Evolutionary conservation across 2,797 vertebrate species (phyloP).

Genomic region (Urophycis tenuis): DNA sequence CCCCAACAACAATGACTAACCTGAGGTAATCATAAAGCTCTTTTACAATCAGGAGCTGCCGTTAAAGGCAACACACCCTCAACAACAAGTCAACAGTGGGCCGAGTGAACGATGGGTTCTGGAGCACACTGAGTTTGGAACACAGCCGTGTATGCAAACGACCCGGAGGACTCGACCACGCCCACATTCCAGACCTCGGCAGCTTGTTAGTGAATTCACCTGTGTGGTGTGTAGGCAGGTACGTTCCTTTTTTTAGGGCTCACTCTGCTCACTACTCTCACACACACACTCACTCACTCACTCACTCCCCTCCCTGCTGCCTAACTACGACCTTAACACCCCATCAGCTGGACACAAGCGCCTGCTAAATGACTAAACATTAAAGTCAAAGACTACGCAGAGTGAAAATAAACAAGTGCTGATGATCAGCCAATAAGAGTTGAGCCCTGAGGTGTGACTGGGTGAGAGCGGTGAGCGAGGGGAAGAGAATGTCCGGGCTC

Average conservation of each 20-base stretch:
- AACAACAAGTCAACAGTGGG: neutral
- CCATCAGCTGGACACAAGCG: neutral
- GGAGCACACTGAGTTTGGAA: neutral
- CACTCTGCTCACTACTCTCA: neutral
- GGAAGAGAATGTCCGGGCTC: neutral
- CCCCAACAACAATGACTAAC: neutral
- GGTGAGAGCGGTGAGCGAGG: neutral
- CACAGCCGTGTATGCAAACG: too few relatives aligned
- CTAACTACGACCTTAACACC: neutral
- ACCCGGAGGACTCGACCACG: too few relatives aligned
- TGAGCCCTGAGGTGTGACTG: neutral
- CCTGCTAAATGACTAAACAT: neutral
- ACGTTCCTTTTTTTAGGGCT: neutral
- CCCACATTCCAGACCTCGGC: neutral
- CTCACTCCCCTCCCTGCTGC: neutral
- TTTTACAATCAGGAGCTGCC: neutral
- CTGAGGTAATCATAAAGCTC: neutral
- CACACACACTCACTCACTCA: too few relatives aligned
- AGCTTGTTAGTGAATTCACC: neutral
- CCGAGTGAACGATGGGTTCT: too few relatives aligned
- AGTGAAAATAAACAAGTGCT: neutral
- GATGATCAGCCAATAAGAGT: neutral
- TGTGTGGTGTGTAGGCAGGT: neutral
- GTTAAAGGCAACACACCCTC: neutral
- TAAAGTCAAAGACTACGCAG: neutral